Evolutionary conservation across 2,797 vertebrate species (phyloP).

Genomic region (Aphelocoma californica): DNA sequence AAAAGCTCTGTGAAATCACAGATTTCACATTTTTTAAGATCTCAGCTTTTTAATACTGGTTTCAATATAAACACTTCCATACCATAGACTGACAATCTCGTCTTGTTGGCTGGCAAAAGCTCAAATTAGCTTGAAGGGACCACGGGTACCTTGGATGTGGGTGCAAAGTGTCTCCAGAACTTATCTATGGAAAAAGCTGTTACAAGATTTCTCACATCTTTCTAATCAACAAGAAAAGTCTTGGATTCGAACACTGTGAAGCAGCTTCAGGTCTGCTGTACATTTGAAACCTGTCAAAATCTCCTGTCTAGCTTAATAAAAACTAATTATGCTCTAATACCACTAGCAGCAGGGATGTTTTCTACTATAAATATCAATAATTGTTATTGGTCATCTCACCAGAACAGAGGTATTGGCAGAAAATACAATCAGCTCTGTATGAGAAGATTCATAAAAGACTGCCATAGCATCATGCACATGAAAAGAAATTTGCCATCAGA

Average conservation of each 20-base stretch:
- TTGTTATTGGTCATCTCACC: not conserved
- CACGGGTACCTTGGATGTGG: not conserved
- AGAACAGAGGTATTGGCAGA: not conserved
- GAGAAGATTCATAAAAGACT: not conserved
- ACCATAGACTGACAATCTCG: not conserved
- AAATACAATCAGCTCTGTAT: not conserved
- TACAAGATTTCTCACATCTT: not conserved
- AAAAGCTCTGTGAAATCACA: not conserved
- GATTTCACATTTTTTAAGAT: not conserved
- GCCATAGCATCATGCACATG: not conserved
- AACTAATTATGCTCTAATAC: not conserved
- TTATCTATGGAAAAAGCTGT: not conserved
- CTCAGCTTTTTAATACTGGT: accelerated
- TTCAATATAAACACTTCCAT: not conserved
- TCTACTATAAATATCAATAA: not conserved
- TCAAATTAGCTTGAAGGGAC: not conserved
- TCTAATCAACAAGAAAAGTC: not conserved
- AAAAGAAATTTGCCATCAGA: not conserved
- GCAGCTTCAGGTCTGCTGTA: not conserved
- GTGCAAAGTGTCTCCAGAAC: not conserved
- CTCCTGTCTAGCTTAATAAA: not conserved
- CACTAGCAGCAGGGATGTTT: not conserved
- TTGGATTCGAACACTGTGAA: not conserved
- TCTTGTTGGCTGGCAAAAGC: not conserved
- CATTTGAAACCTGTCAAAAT: not conserved